Conservation (phyloP, 2,888 invertebrate genomes). For the Galerucella pusilla region DNA sequence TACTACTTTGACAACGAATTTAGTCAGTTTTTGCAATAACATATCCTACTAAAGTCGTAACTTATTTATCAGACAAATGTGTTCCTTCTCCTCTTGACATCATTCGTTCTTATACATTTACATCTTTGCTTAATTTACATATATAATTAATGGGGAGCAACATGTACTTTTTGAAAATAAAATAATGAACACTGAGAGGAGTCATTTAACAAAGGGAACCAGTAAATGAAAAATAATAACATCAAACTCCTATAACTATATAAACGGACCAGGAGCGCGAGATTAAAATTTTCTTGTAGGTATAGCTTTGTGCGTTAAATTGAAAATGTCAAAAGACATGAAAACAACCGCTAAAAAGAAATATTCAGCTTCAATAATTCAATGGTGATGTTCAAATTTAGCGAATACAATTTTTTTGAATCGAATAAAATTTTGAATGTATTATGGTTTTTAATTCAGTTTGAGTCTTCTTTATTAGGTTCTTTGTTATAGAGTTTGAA, state of each 20-base stretch:
- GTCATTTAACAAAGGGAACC: slow-evolving; percentile 39
- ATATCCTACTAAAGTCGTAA: neutral
- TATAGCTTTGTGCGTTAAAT: neutral
- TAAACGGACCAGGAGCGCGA: slow-evolving; percentile 42
- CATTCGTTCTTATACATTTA: slow-evolving; percentile 26
- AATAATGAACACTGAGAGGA: slow-evolving; percentile 38
- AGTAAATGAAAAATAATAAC: slow-evolving; percentile 52
- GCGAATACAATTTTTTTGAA: too few species aligned
- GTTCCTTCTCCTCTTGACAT: slow-evolving; percentile 16
- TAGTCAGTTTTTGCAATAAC: neutral
- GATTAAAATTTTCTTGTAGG: neutral
- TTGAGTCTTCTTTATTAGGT: too few species aligned
- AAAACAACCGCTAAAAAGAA: too few species aligned
- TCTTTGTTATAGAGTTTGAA: too few species aligned
- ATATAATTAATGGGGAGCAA: slow-evolving; percentile 24
- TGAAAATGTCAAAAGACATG: neutral
- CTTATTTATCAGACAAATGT: slow-evolving; percentile 27
- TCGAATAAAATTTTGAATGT: too few species aligned
- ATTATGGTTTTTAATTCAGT: too few species aligned
- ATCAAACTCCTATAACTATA: slow-evolving; percentile 59
- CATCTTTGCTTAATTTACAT: slow-evolving; percentile 27
- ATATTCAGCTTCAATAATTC: too few species aligned
- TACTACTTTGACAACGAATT: too few species aligned
- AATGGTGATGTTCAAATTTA: too few species aligned
- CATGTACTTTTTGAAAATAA: slow-evolving; percentile 30